Base-by-base conservation (phyloP, 1,140 invertebrate genomes). In the Trichogramma pretiosum region DNA sequence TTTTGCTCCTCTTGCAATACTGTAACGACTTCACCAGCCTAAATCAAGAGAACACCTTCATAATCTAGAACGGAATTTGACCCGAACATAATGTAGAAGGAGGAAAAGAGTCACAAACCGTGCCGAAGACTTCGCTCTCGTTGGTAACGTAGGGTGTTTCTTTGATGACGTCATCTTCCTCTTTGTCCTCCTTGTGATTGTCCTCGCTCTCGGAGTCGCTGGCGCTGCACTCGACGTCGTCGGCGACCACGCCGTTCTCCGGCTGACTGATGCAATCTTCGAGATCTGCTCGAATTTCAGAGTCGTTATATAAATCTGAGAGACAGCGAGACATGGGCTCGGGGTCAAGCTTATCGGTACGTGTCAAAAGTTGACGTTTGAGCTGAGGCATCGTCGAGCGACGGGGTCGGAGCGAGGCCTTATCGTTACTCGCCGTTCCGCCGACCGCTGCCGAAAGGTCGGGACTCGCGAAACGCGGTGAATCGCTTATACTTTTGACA, bases 1-100 rank as follows among this genome's bases (percentile, higher is more conserved):
- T 94, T 95, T 72, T 96, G 93, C 65, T 95, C 92, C 40, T 97
- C 93, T 11, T 85, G 86, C 21, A 97, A 77, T 65, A 94, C 91
- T 62, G 94, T 86, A 2, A 91, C 87, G 57, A 93, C 82, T 63
- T 92, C 90, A 4, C 89, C 89, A 50, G 82, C 82, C 84, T 90
- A 11, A 5, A 11, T 11, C 24, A 28, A 28, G 5, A 7, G 5
- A 11, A 28, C 5, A 11, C 24, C 5, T 11, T 5, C 24, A 11
- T 11, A 7, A 28, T n/a, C 2, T 37, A 11, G 18, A 37, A 37
- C 2, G 19, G 14, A 28, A 28, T 28, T 28, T 28, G 24, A 28
- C 5, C 5, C 24, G 24, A 5, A 11, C 24, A 11, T 11, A 7
- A 28, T n/a, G 4, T 37, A 11, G 18, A 37, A 37, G 5, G 19